A percentile compares a stretch with the other conserved stretches of the same genome.
Evolutionary conservation across 2,113 vertebrate genomes (phyloP).

Genomic region (Carollia perspicillata): DNA sequence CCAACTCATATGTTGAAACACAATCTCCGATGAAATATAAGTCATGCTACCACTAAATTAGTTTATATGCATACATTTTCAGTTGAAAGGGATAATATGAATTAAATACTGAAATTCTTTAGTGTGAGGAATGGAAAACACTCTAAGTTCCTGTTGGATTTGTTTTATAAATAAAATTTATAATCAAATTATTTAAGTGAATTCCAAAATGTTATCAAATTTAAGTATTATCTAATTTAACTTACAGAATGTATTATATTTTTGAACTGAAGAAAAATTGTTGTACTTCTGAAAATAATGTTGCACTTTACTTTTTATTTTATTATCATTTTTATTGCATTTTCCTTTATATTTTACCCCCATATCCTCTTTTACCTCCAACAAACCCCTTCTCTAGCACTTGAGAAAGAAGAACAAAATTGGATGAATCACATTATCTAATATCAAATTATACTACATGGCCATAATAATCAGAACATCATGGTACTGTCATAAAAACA

Average conservation of each 20-base stretch:
- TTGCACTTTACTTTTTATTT: neutral
- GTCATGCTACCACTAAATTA: neutral
- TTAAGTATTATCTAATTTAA: neutral
- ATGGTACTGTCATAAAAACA: too few species aligned
- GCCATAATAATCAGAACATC: too few species aligned
- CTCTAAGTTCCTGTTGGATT: neutral
- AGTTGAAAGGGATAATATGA: neutral
- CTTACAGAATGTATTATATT: neutral
- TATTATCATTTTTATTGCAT: too few species aligned
- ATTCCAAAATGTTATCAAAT: neutral
- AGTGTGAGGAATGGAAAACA: neutral
- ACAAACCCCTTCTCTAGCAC: too few species aligned
- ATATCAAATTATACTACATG: too few species aligned
- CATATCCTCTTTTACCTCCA: too few species aligned
- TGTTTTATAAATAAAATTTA: neutral
- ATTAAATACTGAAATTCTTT: neutral
- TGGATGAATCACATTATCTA: too few species aligned
- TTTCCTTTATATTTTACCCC: too few species aligned
- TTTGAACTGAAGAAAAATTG: neutral
- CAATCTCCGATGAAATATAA: neutral
- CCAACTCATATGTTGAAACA: neutral
- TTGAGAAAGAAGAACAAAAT: too few species aligned
- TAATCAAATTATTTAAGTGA: neutral
- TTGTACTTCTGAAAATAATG: neutral
- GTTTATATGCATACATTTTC: neutral